Evolutionary conservation across 1,140 invertebrate species (phyloP), one percentile per base, ranked within the genome.

Genomic region (Tetramorium simillimum): DNA sequence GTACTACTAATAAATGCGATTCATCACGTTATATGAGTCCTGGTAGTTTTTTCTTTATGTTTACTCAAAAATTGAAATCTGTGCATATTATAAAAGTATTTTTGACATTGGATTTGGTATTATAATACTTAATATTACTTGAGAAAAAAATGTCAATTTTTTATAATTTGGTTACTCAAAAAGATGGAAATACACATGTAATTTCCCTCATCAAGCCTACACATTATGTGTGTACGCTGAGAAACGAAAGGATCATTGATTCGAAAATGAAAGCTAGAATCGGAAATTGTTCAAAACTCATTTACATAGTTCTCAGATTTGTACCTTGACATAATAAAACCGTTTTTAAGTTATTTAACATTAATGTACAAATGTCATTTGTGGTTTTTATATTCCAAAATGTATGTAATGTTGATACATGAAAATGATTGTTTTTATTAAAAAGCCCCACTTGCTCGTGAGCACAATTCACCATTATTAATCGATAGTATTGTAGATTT

Each of bases 271-370:
- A 82, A 86, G 40, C 69, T 58, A 75, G 51, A 73, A 75, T 86
- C 37, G 72, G 21, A 90, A 70, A 56, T 58, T 82, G 18, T 82
- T 69, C 33, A 60, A 60, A 82, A 78, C 62, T 81, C 62, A 65
- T 90, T 88, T 62, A 80, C 49, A 73, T 85, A 86, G 53, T 77
- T 89, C 49, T 86, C 80, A 91, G 75, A 91, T 89, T 89, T 91
- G 87, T 91, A 91, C 78, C 62, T 90, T 91, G 63, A 90, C 80
- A 46, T 82, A 87, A 87, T 91, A 78, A 92, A 88, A 86, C 92
- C 91, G 88, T 89, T 89, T 86, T 88, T 93, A 93, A 94, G 92
- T 93, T 94, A 93, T 93, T 92, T 93, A 90, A 90, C 90, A 92
- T 88, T 92, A 92, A 91, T 92, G 92, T 93, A 94, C 88, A 90